Percentiles rank a stretch among this genome's conserved stretches.
Evolutionary conservation across 1,140 invertebrate species (phyloP).

Genomic region (Heliconius nattereri): DNA sequence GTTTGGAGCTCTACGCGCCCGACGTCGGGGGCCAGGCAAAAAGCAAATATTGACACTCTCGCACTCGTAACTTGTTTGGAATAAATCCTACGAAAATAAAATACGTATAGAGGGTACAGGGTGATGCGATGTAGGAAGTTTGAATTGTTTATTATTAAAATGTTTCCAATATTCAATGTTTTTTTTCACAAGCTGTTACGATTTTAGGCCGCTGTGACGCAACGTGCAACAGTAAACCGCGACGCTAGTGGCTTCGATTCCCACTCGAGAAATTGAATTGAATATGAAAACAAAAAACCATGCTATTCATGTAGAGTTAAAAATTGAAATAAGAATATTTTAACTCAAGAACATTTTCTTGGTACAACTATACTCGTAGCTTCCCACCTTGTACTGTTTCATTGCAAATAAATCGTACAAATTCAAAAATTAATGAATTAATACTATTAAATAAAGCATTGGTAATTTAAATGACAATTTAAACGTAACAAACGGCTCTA

Average conservation of each 20-base stretch:
- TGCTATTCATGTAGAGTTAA: too few relatives aligned
- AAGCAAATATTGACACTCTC: constrained; percentile 29
- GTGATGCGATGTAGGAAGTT: background rate
- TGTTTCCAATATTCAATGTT: too few relatives aligned
- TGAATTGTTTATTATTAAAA: background rate
- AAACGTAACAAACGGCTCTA: constrained; percentile 2
- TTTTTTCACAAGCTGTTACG: too few relatives aligned
- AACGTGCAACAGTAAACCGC: too few relatives aligned
- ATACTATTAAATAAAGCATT: background rate
- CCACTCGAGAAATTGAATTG: too few relatives aligned
- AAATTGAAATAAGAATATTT: too few relatives aligned
- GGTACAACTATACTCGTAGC: too few relatives aligned
- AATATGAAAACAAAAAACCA: too few relatives aligned
- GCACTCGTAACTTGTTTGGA: constrained; percentile 22
- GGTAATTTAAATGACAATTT: background rate
- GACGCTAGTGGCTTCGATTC: too few relatives aligned
- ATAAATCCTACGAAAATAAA: constrained; percentile 6
- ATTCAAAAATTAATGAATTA: background rate
- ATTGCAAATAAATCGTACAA: background rate
- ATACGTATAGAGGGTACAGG: background rate
- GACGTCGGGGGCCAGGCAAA: constrained; percentile 22
- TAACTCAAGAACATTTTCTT: too few relatives aligned
- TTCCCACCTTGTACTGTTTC: too few relatives aligned
- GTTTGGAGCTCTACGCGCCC: constrained; percentile 4
- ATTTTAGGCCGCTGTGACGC: too few relatives aligned